These are phyloP conservation scores for Cotesia chilonis DNA, from an alignment of 1,140 invertebrate species.

Conservation along the genomic window DNA sequence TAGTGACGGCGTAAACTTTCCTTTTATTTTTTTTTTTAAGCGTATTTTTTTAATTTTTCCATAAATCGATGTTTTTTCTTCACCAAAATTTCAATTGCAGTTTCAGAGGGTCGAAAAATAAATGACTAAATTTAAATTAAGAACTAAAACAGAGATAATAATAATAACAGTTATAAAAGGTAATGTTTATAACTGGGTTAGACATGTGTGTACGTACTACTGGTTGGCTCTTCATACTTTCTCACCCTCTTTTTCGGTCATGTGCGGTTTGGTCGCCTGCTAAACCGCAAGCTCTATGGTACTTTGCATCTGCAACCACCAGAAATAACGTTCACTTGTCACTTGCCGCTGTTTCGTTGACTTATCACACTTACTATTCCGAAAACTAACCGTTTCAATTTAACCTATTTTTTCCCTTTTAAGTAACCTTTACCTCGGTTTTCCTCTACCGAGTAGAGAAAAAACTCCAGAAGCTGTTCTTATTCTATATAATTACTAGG, in stretches of 20 bases:
- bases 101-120: too few species aligned
- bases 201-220: neutral
- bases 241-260: neutral
- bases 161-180: too few species aligned
- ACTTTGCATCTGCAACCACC: conserved; percentile 15
- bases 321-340: conserved; percentile 18
- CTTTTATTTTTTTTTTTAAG: too few species aligned
- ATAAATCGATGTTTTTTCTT: too few species aligned
- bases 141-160: neutral
- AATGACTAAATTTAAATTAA: too few species aligned
- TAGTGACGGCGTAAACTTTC: too few species aligned
- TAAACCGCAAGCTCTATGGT: conserved; percentile 10
- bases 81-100: too few species aligned
- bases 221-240: neutral
- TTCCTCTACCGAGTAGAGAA: too few species aligned
- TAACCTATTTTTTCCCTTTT: neutral
- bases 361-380: conserved; percentile 12
- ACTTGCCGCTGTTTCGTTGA: conserved; percentile 24
- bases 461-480: too few species aligned
- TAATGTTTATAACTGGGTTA: conserved; percentile 7
- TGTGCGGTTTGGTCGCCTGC: conserved; percentile 13
- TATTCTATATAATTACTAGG: too few species aligned
- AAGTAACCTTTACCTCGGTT: too few species aligned
- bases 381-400: conserved; percentile 3
- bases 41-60: too few species aligned